These are phyloP conservation scores for Corythoichthys haematopterus DNA, from an alignment of 2,113 vertebrate species.

Conservation along the genomic window DNA sequence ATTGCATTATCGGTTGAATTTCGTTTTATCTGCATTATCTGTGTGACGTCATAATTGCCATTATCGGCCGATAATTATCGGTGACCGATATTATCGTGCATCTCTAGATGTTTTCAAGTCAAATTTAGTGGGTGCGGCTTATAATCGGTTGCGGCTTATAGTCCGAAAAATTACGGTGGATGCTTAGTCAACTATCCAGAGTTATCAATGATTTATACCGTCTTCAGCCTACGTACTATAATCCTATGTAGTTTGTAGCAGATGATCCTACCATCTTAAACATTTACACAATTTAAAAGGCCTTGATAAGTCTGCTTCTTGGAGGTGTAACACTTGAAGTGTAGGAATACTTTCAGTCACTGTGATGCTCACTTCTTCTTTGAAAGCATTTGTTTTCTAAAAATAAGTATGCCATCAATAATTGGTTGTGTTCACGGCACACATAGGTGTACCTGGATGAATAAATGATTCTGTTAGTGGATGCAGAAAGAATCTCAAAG, in stretches of 20 bases:
- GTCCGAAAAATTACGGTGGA: too few relatives aligned
- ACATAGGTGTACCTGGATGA: conserved; percentile 2
- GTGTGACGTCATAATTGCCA: too few relatives aligned
- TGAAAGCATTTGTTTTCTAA: not conserved
- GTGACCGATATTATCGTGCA: too few relatives aligned
- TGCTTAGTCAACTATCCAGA: not conserved
- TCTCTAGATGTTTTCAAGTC: too few relatives aligned
- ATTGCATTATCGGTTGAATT: too few relatives aligned
- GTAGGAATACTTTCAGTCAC: not conserved
- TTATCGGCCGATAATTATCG: too few relatives aligned
- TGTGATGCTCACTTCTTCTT: not conserved
- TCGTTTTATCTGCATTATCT: too few relatives aligned
- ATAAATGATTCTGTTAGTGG: not conserved
- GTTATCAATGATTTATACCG: not conserved
- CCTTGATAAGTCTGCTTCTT: too few relatives aligned
- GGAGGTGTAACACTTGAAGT: not conserved
- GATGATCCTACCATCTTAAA: not conserved
- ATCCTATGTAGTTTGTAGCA: not conserved
- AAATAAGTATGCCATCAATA: conserved; percentile 5
- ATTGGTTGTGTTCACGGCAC: conserved; percentile 2
- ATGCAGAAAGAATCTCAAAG: not conserved
- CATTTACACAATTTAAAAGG: not conserved
- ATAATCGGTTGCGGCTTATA: too few relatives aligned
- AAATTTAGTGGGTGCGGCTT: too few relatives aligned
- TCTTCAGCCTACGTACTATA: not conserved